Conservation (phyloP, 2,113 vertebrate genomes). For the Pantherophis guttatus region DNA sequence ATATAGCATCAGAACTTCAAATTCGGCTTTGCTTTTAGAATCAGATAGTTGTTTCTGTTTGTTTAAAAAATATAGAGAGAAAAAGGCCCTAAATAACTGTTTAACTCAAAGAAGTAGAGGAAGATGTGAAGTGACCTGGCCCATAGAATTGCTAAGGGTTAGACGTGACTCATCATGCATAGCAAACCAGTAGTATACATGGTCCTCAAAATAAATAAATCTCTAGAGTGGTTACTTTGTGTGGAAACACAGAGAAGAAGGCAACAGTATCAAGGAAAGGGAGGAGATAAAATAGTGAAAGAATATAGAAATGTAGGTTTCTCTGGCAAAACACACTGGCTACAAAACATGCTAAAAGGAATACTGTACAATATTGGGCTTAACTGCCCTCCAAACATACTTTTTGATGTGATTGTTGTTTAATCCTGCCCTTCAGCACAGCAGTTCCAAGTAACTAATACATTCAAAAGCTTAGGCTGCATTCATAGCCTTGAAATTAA, state of each 20-base stretch:
- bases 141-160: neutral
- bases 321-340: neutral
- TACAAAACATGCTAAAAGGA: neutral
- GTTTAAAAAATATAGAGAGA: neutral
- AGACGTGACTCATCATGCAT: neutral
- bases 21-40: neutral
- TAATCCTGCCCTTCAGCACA: neutral
- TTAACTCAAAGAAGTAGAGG: neutral
- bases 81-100: neutral
- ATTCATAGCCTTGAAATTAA: neutral
- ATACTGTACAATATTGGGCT: neutral
- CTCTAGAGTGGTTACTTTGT: neutral
- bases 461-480: neutral
- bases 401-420: neutral
- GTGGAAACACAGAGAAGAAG: neutral
- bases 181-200: neutral
- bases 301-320: neutral
- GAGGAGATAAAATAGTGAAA: neutral
- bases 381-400: neutral
- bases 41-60: neutral
- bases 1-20: neutral
- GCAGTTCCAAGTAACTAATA: neutral
- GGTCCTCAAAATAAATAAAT: neutral
- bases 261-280: neutral
- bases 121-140: neutral